Evolutionary conservation across 2,113 vertebrate species (phyloP).

Genomic region (Sebastes fasciatus): DNA sequence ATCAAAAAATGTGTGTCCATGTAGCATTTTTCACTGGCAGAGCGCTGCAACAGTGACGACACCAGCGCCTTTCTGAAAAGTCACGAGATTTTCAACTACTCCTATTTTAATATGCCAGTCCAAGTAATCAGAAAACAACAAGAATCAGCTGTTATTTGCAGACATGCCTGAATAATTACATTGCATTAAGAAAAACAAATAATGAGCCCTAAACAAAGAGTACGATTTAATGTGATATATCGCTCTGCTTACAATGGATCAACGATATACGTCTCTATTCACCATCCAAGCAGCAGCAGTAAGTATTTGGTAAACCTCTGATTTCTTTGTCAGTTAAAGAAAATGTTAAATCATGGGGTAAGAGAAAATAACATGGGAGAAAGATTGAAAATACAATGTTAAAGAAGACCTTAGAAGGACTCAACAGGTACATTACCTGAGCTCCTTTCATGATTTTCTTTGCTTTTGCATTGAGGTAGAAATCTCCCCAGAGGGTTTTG

Average conservation of each 20-base stretch:
- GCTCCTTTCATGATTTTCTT: constrained; percentile 97
- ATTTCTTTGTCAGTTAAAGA: background rate
- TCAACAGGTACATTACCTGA: constrained; percentile 84
- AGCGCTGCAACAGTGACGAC: no score
- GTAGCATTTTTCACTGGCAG: background rate
- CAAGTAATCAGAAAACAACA: no score
- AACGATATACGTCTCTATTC: background rate
- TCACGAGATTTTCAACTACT: no score
- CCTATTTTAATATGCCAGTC: no score
- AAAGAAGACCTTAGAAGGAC: background rate
- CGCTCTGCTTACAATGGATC: background rate
- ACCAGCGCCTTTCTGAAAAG: no score
- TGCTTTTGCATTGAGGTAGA: constrained; percentile 92
- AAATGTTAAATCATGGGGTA: background rate
- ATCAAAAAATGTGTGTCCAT: background rate
- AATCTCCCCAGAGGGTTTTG: constrained; percentile 98
- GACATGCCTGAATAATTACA: background rate
- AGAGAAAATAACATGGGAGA: background rate
- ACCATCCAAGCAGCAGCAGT: background rate
- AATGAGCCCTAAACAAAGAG: background rate
- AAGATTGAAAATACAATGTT: background rate
- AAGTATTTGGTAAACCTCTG: no score
- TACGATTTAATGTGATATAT: background rate
- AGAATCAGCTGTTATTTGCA: background rate
- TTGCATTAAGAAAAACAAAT: background rate